A percentile compares a stretch with the other conserved stretches of the same genome.
These are phyloP conservation scores for Anoplophora glabripennis DNA, from an alignment of 1,140 invertebrate genomes.

Conservation along the genomic window DNA sequence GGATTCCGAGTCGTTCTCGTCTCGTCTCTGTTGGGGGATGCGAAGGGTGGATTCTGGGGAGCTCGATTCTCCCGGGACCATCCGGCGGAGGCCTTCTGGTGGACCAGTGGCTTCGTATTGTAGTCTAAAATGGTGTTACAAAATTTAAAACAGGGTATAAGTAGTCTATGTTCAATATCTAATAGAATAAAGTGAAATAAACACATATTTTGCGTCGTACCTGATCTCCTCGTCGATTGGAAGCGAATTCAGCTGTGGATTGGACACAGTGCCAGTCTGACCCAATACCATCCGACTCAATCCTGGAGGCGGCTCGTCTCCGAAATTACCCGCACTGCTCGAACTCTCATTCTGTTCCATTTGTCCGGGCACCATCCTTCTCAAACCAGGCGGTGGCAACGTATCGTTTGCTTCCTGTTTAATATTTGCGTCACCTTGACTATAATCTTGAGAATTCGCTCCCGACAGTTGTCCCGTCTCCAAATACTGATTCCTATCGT, in stretches of 20 bases:
- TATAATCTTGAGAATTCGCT: conserved; percentile 50
- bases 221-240: not conserved
- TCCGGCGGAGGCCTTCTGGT: conserved; percentile 56
- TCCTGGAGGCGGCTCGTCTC: conserved; percentile 43
- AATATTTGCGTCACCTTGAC: conserved; percentile 16
- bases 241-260: not conserved
- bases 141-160: no score
- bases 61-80: conserved; percentile 57
- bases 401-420: conserved; percentile 45
- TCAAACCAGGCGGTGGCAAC: conserved; percentile 59
- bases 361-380: conserved; percentile 63
- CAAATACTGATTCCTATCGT: conserved; percentile 68
- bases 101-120: conserved; percentile 45
- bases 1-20: conserved; percentile 40
- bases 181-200: no score
- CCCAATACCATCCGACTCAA: conserved; percentile 52
- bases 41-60: conserved; percentile 39
- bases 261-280: conserved; percentile 28
- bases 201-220: not conserved
- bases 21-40: conserved; percentile 22
- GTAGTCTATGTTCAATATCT: no score
- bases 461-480: conserved; percentile 68
- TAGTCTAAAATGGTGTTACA: conserved; percentile 9
- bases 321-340: conserved; percentile 14
- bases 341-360: conserved; percentile 54